Conservation (phyloP, 2,888 invertebrate genomes). For the Ferdinandea cuprea region DNA sequence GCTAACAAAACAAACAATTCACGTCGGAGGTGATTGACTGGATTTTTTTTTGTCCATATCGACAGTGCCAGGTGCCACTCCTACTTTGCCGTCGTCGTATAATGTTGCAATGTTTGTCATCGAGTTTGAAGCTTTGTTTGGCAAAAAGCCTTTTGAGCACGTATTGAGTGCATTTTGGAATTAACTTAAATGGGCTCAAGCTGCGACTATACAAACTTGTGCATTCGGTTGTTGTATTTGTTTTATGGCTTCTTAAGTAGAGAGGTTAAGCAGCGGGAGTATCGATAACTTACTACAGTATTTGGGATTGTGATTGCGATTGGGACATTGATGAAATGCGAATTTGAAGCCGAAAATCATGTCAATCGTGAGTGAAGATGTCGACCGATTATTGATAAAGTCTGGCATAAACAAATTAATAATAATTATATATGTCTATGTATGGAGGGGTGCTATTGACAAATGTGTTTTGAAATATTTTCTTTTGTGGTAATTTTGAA, state of each 20-base stretch:
- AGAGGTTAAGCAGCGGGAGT: background rate
- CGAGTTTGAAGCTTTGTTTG: background rate
- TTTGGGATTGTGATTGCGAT: background rate
- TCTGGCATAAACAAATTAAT: constrained; percentile 17
- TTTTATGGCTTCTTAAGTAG: background rate
- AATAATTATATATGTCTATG: constrained; percentile 20
- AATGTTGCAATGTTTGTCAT: background rate
- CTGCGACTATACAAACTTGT: background rate
- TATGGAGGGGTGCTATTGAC: too few relatives aligned
- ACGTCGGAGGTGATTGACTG: constrained; percentile 61
- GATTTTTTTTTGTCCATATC: constrained; percentile 15
- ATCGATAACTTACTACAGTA: background rate
- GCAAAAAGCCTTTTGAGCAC: constrained; percentile 17
- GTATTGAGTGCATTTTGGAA: constrained; percentile 48
- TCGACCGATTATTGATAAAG: constrained; percentile 5
- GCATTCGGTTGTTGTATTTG: background rate
- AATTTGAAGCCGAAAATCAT: constrained; percentile 28
- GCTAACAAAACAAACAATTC: constrained; percentile 19
- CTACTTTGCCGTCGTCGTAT: constrained; percentile 3
- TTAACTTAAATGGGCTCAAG: constrained; percentile 8
- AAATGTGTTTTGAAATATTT: constrained; percentile 29
- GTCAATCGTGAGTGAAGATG: constrained; percentile 46
- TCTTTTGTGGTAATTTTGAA: constrained; percentile 14
- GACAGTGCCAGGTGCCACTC: constrained; percentile 36
- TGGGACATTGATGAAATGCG: constrained; percentile 2